Evolutionary conservation across 2,797 vertebrate genomes (phyloP).

Genomic region (Urosaurus nigricauda): DNA sequence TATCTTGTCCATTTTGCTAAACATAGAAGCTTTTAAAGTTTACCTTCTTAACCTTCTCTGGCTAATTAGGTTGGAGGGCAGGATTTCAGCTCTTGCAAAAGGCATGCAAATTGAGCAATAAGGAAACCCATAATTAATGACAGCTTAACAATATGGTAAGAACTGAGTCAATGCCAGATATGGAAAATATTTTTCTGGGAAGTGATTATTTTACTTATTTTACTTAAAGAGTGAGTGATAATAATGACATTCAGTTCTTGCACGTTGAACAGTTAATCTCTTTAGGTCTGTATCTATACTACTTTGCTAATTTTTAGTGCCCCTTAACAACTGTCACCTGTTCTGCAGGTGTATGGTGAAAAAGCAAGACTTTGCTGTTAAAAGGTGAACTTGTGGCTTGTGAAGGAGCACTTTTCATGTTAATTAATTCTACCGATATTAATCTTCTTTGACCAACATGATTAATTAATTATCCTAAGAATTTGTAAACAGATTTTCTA

Average conservation of each 20-base stretch:
- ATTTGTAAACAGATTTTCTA: constrained; percentile 74
- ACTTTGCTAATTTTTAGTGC: constrained; percentile 60
- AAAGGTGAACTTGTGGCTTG: constrained; percentile 70
- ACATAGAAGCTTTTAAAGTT: constrained; percentile 59
- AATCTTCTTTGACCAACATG: constrained; percentile 72
- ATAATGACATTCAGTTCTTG: constrained; percentile 34
- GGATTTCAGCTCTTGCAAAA: constrained; percentile 67
- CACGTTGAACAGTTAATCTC: constrained; percentile 47
- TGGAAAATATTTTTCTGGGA: constrained; percentile 50
- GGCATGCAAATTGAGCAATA: constrained; percentile 62
- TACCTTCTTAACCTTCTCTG: constrained; percentile 75
- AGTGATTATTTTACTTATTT: constrained; percentile 59
- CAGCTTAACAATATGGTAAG: constrained; percentile 60
- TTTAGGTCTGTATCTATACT: constrained; percentile 50
- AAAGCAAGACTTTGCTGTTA: constrained; percentile 65
- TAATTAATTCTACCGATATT: constrained; percentile 78
- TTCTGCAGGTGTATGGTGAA: constrained; percentile 66
- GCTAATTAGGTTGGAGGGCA: constrained; percentile 70
- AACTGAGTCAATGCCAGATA: constrained; percentile 66
- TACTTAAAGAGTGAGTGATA: constrained; percentile 27
- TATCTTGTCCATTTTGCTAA: constrained; percentile 56
- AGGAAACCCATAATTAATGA: constrained; percentile 63
- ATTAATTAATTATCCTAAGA: constrained; percentile 77
- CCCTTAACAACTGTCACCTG: constrained; percentile 66
- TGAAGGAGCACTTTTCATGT: constrained; percentile 62